Evolutionary conservation across 2,113 vertebrate species (phyloP), one percentile per base, ranked within the genome.

Genomic region (Taurulus bubalis): DNA sequence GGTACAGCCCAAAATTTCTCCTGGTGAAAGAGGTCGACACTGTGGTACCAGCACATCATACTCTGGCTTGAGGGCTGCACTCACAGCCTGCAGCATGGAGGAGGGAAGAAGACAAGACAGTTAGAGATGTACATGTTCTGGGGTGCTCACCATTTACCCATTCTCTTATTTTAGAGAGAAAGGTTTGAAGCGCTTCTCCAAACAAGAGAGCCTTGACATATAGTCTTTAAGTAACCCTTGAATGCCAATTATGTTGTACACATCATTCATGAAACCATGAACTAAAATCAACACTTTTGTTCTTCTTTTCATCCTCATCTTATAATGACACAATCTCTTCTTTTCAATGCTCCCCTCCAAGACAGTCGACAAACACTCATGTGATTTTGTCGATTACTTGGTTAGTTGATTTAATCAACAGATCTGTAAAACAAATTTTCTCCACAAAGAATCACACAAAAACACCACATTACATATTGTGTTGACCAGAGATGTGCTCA

Each of bases 21-120:
- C 98, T 0, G 98, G 98, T n/a, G 98, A 99, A 80, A 99, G 93
- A 0, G 98, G 98, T 53, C 98, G 98, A 92, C 98, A 98, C 91
- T 99, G 98, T 34, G 98, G 98, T 26, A 98, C 95, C 34, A 95
- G 89, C 85, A 99, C 93, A 6, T 94, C 92, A 36, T 96, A 99
- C 55, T 97, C 95, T 6, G 94, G 85, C 75, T 88, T 96, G 74
- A 99, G 94, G 42, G 94, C 96, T 72, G 87, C 58, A 51, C 92
- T 95, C 72, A 93, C 94, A 42, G 91, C 93, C 95, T 96, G 89
- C 22, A 77, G 76, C 36, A 67, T 10, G 36, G 64, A 80, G 36
- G 68, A 47, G 87, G 8, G n/a, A 1, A 73, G 47, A 67, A 60
- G 3, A 18, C 34, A 55, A 65, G 10, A 59, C n/a, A n/a, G 20